A percentile compares a stretch with the other conserved stretches of the same genome.
Conservation (phyloP, 2,888 invertebrate species). For the Machimus atricapillus region DNA sequence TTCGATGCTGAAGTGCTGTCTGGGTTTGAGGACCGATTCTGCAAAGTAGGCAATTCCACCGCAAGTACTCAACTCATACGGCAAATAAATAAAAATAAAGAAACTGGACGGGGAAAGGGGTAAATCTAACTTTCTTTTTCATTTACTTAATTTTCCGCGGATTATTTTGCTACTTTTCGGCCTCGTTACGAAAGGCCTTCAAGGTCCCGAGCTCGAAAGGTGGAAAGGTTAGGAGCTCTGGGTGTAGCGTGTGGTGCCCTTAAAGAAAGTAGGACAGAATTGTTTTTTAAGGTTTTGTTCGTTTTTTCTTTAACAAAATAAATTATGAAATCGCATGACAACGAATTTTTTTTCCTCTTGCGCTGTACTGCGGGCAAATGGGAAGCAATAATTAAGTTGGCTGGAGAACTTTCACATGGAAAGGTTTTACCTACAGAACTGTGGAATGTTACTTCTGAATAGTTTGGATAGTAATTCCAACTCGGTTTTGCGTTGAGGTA, state of each 20-base stretch:
- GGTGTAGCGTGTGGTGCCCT: not conserved
- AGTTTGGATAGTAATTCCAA: not conserved
- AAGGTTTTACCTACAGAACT: not conserved
- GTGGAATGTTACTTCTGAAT: not conserved
- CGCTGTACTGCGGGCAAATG: not conserved
- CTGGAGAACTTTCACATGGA: not conserved
- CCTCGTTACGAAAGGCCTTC: not conserved
- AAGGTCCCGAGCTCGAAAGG: not conserved
- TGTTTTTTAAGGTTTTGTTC: not conserved
- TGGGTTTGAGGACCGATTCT: not conserved
- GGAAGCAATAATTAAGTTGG: not conserved
- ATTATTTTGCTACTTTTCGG: not conserved
- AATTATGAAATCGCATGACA: constrained; percentile 13
- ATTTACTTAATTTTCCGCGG: constrained; percentile 11
- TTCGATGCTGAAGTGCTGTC: not conserved
- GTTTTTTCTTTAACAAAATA: not conserved
- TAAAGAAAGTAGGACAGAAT: constrained; percentile 1
- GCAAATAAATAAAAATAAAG: not conserved
- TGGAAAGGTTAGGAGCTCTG: not conserved
- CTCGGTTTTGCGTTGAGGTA: not conserved
- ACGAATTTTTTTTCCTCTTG: not conserved
- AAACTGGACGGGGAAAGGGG: not conserved
- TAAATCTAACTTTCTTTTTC: constrained; percentile 23
- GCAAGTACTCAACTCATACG: not conserved
- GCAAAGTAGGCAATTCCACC: not conserved